Conservation (phyloP, 2,113 vertebrate species). For the Lontra canadensis region DNA sequence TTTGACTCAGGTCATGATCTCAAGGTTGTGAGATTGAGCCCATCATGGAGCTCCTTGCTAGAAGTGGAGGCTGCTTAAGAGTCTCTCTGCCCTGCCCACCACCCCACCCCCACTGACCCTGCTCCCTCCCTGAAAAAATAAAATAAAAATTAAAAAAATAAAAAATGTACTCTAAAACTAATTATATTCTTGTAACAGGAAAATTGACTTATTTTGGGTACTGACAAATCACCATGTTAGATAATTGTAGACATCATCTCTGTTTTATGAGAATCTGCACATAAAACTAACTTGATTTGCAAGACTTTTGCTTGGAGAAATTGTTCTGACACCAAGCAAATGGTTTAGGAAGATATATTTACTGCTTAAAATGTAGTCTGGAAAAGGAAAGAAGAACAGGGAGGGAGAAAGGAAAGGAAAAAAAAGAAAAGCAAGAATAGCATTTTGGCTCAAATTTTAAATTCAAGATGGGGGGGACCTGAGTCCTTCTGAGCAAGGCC, state of each 20-base stretch:
- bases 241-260: neutral
- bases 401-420: neutral
- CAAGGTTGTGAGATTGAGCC: too few species aligned
- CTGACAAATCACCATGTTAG: neutral
- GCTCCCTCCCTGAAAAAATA: neutral
- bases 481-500: neutral
- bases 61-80: neutral
- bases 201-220: neutral
- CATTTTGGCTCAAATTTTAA: neutral
- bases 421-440: neutral
- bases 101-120: neutral
- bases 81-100: neutral
- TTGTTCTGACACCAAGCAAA: neutral
- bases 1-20: too few species aligned
- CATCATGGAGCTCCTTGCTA: too few species aligned
- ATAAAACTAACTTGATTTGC: constrained; percentile 8
- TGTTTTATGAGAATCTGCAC: neutral
- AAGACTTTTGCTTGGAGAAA: neutral
- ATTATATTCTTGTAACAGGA: neutral
- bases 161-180: neutral
- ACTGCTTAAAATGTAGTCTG: neutral
- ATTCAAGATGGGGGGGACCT: neutral
- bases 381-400: neutral
- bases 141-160: neutral
- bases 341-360: neutral